Conservation (phyloP, 1,140 invertebrate genomes). For the Maconellicoccus hirsutus region DNA sequence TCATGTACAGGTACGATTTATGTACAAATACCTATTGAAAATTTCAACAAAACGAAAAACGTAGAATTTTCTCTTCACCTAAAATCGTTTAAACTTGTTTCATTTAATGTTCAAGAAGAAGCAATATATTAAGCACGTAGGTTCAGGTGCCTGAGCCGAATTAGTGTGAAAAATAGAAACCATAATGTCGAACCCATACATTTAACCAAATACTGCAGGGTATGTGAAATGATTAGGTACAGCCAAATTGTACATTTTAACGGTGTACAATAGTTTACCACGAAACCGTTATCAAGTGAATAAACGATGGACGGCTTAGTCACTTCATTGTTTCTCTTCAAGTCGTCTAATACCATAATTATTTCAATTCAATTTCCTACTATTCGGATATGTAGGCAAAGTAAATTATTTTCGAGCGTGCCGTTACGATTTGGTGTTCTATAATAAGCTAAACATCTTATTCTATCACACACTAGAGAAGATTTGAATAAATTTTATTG, state of each 20-base stretch:
- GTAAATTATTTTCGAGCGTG: conserved; percentile 2
- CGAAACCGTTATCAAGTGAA: background rate
- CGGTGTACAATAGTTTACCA: background rate
- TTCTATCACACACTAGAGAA: no score
- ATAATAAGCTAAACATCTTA: no score
- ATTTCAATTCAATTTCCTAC: background rate
- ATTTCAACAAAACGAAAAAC: no score
- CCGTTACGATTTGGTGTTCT: no score
- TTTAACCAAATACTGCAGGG: background rate
- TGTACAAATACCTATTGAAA: no score
- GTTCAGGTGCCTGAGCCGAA: background rate
- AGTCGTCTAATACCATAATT: background rate
- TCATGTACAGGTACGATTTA: no score
- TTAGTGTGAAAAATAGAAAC: background rate
- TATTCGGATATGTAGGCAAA: no score
- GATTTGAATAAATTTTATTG: no score
- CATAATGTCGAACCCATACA: background rate
- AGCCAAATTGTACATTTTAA: background rate
- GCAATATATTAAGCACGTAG: no score
- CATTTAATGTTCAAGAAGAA: no score
- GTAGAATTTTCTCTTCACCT: no score
- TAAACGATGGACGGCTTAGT: background rate
- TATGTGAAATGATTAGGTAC: background rate
- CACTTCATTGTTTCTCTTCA: background rate
- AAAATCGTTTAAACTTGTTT: no score